These are phyloP conservation scores for Dicerorhinus sumatrensis DNA, from an alignment of 2,113 vertebrate genomes.

Conservation along the genomic window DNA sequence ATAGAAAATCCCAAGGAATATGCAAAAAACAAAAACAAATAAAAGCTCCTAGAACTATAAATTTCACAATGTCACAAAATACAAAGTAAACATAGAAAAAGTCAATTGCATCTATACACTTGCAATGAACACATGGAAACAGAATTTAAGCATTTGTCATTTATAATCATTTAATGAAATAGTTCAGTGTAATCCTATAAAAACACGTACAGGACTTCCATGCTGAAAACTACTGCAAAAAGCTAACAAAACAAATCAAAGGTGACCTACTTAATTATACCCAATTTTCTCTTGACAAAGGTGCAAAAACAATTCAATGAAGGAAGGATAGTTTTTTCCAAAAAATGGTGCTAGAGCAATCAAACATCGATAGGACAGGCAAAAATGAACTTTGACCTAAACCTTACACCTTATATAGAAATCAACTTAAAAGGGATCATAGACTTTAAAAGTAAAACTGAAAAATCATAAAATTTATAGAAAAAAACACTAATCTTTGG, in stretches of 20 bases:
- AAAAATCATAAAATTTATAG: not conserved
- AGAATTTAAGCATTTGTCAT: not conserved
- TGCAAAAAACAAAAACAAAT: not conserved
- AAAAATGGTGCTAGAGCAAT: not conserved
- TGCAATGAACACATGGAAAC: not conserved
- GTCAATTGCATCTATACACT: not conserved
- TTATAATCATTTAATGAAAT: not conserved
- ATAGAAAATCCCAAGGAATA: not conserved
- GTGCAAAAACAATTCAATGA: not conserved
- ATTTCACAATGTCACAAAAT: not conserved
- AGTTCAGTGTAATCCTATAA: not conserved
- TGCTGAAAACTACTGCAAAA: not conserved
- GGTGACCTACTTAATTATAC: not conserved
- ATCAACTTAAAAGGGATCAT: not conserved
- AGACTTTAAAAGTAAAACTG: not conserved
- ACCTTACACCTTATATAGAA: not conserved
- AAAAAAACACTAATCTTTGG: not conserved
- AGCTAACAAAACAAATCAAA: not conserved
- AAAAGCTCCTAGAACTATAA: not conserved
- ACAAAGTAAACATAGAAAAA: not conserved
- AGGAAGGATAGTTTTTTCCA: not conserved
- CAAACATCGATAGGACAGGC: not conserved
- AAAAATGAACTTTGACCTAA: not conserved
- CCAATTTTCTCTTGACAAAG: not conserved
- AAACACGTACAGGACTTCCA: not conserved